Percentiles rank a stretch among this genome's conserved stretches.
These are phyloP conservation scores for Cyrtodaria siliqua DNA, from an alignment of 2,888 invertebrate species.

Conservation along the genomic window DNA sequence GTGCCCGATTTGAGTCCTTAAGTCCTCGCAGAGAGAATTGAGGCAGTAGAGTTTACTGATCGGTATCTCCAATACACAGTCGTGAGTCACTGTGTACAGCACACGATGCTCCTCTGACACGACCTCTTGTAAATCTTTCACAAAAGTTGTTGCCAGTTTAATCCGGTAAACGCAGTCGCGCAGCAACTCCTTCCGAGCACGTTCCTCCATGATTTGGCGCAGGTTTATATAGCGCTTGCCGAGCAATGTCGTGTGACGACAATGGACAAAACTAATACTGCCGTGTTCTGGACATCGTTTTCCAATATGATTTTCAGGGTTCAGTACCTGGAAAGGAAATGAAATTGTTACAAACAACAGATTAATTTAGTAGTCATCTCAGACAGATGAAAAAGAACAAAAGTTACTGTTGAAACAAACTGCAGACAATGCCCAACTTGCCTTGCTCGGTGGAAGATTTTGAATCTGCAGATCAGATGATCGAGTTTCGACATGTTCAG, in stretches of 20 bases:
- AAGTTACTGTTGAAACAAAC: no score
- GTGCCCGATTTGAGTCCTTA: constrained; percentile 82
- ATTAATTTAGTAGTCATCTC: no score
- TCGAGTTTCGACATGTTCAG: no score
- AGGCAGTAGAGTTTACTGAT: constrained; percentile 82
- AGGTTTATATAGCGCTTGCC: constrained; percentile 79
- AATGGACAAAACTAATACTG: constrained; percentile 81
- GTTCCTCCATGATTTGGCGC: constrained; percentile 76
- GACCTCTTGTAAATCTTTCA: constrained; percentile 79
- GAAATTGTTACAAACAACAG: no score
- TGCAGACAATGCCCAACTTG: no score
- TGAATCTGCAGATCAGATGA: no score
- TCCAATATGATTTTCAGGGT: constrained; percentile 82
- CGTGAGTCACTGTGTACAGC: constrained; percentile 79
- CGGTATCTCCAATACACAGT: constrained; percentile 73
- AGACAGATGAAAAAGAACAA: no score
- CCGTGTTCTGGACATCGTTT: constrained; percentile 78
- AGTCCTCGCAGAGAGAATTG: constrained; percentile 84
- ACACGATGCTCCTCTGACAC: constrained; percentile 79
- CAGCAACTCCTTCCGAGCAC: constrained; percentile 79
- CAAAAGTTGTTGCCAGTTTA: constrained; percentile 73
- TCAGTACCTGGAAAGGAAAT: constrained; percentile 73
- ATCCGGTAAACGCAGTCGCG: constrained; percentile 80
- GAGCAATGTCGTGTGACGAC: constrained; percentile 76
- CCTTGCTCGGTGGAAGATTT: no score